Evolutionary conservation across 2,797 vertebrate genomes (phyloP), one percentile per base, ranked within the genome.

Genomic region (Etheostoma perlongum): DNA sequence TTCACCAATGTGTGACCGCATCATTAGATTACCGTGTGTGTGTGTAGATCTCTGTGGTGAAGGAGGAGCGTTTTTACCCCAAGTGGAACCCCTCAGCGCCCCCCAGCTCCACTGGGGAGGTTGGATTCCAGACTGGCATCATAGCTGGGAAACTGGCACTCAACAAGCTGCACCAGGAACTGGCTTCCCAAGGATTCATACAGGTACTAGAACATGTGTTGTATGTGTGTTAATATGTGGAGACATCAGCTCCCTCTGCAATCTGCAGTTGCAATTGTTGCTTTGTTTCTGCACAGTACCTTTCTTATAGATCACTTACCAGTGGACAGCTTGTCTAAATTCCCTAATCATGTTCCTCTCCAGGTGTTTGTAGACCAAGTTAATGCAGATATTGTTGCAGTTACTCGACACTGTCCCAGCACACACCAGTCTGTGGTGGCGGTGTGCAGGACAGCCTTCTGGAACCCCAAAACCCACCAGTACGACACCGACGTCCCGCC

Each of bases 321-420:
- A 15, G 5, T 46, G 12, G 18, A 21, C 15, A 12, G 4, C 5
- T 6, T 25, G 13, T 44, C 49, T 11, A 33, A 0, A 14, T 46
- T 23, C 19, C 72, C 2, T 55, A 0, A 5, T 68, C 30, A 0
- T 49, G 15, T 11, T 14, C 21, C 51, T 53, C 27, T 19, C 19
- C 89, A 99, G 98, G 97, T 99, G 6, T 99, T 96, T 13, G 98
- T 99, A 19, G 98, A 99, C 91, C 98, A 99, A 86, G 97, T 99
- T 18, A 97, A 99, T 85, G 95, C 96, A 80, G 98, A 99, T 83
- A 96, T 97, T 2, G 97, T 99, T 48, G 97, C 98, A 0, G 94
- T 99, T 12, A 99, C 98, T 7, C 96, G 98, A 52, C 98, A 99
- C 69, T 99, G 96, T 40, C 97, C 97, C 44, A 97, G 95, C 84